Percentiles rank a stretch among this genome's conserved stretches.
phyloP scores from a whole-genome alignment of 2,888 invertebrate genomes.

The Pegoplata infirma region DNA sequence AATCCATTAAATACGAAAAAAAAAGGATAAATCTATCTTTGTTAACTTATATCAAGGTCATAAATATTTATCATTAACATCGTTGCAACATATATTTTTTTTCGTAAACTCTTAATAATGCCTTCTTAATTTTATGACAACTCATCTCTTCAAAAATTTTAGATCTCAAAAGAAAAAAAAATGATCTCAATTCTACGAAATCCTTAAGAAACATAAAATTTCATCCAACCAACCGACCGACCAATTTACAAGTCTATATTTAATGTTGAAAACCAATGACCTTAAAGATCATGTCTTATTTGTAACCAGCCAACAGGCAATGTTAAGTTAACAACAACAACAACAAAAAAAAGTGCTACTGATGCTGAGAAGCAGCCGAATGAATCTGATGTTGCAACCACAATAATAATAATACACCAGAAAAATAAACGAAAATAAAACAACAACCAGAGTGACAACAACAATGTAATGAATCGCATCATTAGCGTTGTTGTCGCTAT shows the following conservation, averaged over 20 bases:
- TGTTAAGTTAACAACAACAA: constrained; percentile 8
- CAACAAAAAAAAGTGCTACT: neutral
- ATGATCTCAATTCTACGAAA: constrained; percentile 41
- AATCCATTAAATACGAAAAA: no score
- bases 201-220: constrained; percentile 16
- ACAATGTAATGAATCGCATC: constrained; percentile 69
- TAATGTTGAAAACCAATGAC: constrained; percentile 52
- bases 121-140: constrained; percentile 44
- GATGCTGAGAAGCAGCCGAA: constrained; percentile 13
- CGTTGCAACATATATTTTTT: neutral
- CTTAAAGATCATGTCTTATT: constrained; percentile 61
- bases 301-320: constrained; percentile 24
- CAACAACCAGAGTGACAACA: constrained; percentile 45
- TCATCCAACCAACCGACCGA: constrained; percentile 30
- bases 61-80: neutral
- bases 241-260: constrained; percentile 32
- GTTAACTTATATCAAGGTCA: constrained; percentile 12
- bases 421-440: neutral
- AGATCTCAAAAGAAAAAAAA: constrained; percentile 10
- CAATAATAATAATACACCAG: neutral
- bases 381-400: constrained; percentile 5
- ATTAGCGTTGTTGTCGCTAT: constrained; percentile 63
- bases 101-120: constrained; percentile 4
- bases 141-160: constrained; percentile 8
- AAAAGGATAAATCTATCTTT: no score